Percentiles rank a stretch among this genome's conserved stretches.
These are phyloP conservation scores for Cricetomys ansorgei DNA, from an alignment of 2,113 vertebrate species.

Conservation along the genomic window DNA sequence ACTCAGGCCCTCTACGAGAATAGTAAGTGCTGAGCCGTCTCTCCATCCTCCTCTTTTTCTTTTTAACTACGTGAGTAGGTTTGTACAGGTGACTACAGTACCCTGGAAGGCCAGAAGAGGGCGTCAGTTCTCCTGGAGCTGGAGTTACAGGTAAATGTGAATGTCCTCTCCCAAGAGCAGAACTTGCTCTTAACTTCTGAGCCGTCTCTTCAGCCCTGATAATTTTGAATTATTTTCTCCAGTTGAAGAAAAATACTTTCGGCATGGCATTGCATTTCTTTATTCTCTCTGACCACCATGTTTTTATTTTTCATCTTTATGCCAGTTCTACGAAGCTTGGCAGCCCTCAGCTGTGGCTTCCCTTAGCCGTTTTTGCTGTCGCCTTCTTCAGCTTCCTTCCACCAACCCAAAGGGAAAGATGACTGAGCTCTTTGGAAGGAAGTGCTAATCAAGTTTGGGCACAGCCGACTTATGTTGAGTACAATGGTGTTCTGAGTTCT, in stretches of 20 bases:
- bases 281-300: not conserved
- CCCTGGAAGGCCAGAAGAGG: not conserved
- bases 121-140: not conserved
- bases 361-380: not conserved
- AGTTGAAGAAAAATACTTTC: not conserved
- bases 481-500: not conserved
- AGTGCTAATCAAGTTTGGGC: not conserved
- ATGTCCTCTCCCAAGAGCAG: not conserved
- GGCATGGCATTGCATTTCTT: not conserved
- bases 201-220: not conserved
- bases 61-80: not conserved
- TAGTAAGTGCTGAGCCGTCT: not conserved
- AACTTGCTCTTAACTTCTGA: not conserved
- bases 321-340: not conserved
- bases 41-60: not conserved
- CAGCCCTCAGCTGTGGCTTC: not conserved
- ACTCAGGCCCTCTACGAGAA: not conserved
- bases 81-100: not conserved
- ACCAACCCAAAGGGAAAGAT: not conserved
- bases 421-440: not conserved
- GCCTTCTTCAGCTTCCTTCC: not conserved
- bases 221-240: not conserved
- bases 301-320: slow-evolving; percentile 9
- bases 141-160: not conserved
- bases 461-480: not conserved